These are phyloP conservation scores for Conus betulinus DNA, from an alignment of 1,140 invertebrate species.

Conservation along the genomic window DNA sequence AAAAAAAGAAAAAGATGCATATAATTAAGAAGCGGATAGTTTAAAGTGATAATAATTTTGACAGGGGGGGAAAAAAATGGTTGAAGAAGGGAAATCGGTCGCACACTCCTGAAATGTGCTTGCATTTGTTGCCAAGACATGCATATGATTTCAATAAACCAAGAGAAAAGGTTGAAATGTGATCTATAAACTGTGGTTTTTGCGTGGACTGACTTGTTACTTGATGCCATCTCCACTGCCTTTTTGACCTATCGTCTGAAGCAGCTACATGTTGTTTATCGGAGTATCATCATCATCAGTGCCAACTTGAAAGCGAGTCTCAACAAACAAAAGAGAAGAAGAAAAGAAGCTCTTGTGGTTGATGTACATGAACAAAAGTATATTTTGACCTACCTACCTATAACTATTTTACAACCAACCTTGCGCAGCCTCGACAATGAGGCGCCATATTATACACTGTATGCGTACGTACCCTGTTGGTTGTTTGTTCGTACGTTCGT, in stretches of 20 bases:
- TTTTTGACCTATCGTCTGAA: constrained; percentile 18
- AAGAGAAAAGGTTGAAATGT: background rate
- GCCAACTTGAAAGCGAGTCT: background rate
- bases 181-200: background rate
- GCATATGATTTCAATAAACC: background rate
- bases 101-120: background rate
- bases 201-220: constrained; percentile 23
- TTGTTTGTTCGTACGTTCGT: constrained; percentile 36
- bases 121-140: background rate
- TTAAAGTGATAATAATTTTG: background rate
- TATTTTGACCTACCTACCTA: constrained; percentile 24
- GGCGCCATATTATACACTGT: background rate
- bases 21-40: too few species aligned
- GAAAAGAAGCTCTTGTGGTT: constrained; percentile 1
- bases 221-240: constrained; percentile 24
- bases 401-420: constrained; percentile 31
- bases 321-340: background rate
- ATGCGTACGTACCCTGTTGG: constrained; percentile 25
- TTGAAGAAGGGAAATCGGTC: background rate
- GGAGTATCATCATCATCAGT: constrained; percentile 8
- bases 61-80: background rate
- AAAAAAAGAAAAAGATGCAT: too few species aligned
- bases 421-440: constrained; percentile 13
- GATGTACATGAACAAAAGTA: constrained; percentile 16
- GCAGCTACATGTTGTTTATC: constrained; percentile 27